Evolutionary conservation across 2,888 invertebrate genomes (phyloP).

Genomic region (Panzeria rudis): DNA sequence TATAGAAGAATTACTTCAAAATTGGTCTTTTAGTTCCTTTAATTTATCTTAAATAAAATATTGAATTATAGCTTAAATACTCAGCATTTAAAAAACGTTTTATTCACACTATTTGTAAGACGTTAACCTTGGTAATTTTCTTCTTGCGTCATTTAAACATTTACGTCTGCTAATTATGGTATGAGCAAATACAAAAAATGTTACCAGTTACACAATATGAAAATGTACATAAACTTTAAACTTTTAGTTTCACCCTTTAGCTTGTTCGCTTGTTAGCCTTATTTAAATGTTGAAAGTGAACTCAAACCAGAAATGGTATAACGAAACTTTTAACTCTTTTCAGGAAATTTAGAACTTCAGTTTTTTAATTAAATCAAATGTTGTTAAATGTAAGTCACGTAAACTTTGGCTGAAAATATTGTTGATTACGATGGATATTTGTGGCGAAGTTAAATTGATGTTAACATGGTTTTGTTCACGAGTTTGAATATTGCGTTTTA

Average conservation of each 20-base stretch:
- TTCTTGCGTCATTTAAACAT: too few species aligned
- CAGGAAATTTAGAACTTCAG: not conserved
- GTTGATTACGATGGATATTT: conserved; percentile 48
- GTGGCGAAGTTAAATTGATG: not conserved
- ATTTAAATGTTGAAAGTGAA: not conserved
- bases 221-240: conserved; percentile 8
- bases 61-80: too few species aligned
- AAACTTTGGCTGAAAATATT: conserved; percentile 41
- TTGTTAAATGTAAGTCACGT: conserved; percentile 50
- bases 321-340: not conserved
- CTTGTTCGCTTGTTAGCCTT: not conserved
- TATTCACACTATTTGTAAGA: too few species aligned
- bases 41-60: too few species aligned
- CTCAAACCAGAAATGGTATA: not conserved
- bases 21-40: too few species aligned
- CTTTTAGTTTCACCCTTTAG: conserved; percentile 3
- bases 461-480: too few species aligned
- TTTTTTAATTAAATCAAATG: conserved; percentile 63
- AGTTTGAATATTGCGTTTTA: not conserved
- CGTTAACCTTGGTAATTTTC: too few species aligned
- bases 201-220: too few species aligned
- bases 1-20: too few species aligned
- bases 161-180: too few species aligned
- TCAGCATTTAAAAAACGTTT: too few species aligned
- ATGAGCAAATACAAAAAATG: too few species aligned